phyloP scores from a whole-genome alignment of 1,140 invertebrate species.

The Acromyrmex echinatior region DNA sequence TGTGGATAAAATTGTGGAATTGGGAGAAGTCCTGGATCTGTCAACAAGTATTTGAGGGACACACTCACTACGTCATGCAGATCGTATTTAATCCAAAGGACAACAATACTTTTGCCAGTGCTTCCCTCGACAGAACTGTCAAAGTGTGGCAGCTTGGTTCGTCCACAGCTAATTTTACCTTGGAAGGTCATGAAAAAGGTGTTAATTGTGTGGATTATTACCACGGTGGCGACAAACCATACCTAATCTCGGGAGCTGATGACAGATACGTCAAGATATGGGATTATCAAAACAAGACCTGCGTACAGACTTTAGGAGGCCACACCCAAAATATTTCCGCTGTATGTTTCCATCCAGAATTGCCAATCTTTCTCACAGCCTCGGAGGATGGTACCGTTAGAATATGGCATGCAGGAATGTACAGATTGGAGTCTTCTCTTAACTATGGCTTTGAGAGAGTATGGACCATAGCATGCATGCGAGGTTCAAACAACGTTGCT shows the following conservation, averaged over 20 bases:
- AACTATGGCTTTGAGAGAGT: conserved; percentile 99
- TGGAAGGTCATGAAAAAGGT: conserved; percentile 99
- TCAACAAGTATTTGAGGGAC: conserved; percentile 99
- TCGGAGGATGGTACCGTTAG: conserved; percentile 98
- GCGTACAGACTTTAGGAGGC: conserved; percentile 98
- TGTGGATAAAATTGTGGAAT: conserved; percentile 99
- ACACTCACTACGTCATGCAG: conserved; percentile 99
- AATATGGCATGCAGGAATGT: conserved; percentile 99
- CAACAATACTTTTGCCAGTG: conserved; percentile 99
- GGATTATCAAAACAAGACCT: conserved; percentile 99
- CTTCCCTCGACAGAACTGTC: conserved; percentile 98
- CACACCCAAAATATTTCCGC: conserved; percentile 98
- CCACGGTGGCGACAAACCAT: conserved; percentile 99
- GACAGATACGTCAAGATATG: conserved; percentile 99
- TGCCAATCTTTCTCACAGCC: conserved; percentile 98
- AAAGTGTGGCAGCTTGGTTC: conserved; percentile 99
- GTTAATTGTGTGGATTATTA: conserved; percentile 99
- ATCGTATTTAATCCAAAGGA: conserved; percentile 99
- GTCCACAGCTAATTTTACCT: conserved; percentile 98
- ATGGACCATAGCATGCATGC: conserved; percentile 98
- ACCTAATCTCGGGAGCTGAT: conserved; percentile 99
- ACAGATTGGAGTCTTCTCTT: conserved; percentile 97
- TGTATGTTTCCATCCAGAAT: conserved; percentile 98
- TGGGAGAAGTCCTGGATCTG: conserved; percentile 99
- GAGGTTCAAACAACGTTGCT: conserved; percentile 98